Evolutionary conservation across 2,888 invertebrate genomes (phyloP).

Genomic region (Dryadula phaetusa): DNA sequence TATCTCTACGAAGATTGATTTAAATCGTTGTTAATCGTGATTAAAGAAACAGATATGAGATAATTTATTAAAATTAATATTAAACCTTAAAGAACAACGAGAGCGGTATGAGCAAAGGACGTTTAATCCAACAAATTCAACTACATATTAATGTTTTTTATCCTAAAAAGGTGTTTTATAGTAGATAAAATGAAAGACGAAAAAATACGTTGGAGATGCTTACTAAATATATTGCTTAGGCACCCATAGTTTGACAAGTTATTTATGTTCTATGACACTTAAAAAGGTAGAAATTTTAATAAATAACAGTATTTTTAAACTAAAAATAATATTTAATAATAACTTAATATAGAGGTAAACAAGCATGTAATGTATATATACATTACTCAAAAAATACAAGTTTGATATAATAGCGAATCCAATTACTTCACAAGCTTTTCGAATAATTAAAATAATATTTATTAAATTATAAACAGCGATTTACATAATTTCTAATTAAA

Average conservation of each 20-base stretch:
- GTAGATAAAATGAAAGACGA: no score
- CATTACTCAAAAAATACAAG: not conserved
- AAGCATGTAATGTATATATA: not conserved
- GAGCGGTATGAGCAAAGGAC: no score
- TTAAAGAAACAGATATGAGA: not conserved
- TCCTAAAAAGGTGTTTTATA: no score
- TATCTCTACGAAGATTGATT: constrained; percentile 17
- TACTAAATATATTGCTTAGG: no score
- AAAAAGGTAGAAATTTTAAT: no score
- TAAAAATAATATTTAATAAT: no score
- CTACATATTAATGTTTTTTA: no score
- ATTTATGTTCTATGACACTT: no score
- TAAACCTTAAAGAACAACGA: not conserved
- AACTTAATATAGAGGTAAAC: not conserved
- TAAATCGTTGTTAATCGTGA: constrained; percentile 12
- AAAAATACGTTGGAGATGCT: no score
- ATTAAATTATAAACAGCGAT: constrained; percentile 17
- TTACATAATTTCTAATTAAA: constrained; percentile 32
- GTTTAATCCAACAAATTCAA: no score
- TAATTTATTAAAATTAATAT: not conserved
- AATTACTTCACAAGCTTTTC: not conserved
- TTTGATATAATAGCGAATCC: not conserved
- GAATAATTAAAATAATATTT: constrained; percentile 20
- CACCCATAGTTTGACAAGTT: no score
- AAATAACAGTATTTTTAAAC: no score